Conservation (phyloP, 2,113 vertebrate genomes). For the Oreochromis niloticus region DNA sequence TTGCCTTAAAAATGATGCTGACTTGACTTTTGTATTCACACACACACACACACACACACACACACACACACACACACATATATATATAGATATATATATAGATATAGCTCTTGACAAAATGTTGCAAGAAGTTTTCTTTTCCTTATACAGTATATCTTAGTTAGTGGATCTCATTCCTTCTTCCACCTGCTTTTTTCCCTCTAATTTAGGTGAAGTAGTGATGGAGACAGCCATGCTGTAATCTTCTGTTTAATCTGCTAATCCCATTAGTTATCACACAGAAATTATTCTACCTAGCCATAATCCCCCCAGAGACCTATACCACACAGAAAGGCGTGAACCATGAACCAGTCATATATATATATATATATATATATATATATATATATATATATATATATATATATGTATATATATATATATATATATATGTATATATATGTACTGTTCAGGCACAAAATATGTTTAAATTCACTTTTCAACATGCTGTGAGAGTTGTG, state of each 20-base stretch:
- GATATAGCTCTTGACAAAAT: not conserved
- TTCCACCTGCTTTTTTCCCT: not conserved
- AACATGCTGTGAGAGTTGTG: not conserved
- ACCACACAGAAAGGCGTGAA: conserved; percentile 24
- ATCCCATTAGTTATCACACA: conserved; percentile 71
- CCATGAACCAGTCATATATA: not conserved
- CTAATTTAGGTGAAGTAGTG: not conserved
- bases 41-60: not conserved
- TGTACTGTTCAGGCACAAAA: not conserved
- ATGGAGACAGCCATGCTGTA: conserved; percentile 13
- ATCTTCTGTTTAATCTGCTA: conserved; percentile 60
- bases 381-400: accelerated
- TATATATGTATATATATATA: too few species aligned
- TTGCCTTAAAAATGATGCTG: not conserved
- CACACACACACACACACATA: not conserved
- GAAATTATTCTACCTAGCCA: conserved; percentile 38
- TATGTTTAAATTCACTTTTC: not conserved
- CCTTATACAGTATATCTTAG: not conserved
- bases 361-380: accelerated
- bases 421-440: accelerated
- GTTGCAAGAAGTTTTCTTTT: not conserved
- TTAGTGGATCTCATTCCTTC: not conserved
- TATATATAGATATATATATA: not conserved
- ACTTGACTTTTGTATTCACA: not conserved
- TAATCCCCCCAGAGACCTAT: conserved; percentile 41